Conservation (phyloP, 2,113 vertebrate genomes). For the Ptyas mucosa region DNA sequence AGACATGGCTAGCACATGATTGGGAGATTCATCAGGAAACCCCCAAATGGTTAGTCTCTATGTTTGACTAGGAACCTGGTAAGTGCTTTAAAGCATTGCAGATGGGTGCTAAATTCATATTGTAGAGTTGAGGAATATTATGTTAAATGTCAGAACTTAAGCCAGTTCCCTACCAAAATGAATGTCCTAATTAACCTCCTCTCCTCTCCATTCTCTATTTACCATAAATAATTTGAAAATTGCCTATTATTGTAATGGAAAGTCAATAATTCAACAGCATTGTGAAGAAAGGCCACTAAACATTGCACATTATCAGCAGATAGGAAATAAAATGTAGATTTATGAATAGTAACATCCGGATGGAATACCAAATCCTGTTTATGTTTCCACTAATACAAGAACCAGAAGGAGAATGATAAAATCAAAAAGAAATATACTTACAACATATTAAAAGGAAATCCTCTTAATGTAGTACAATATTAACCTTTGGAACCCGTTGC, state of each 20-base stretch:
- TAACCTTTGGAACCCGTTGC: conserved; percentile 10
- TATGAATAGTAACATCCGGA: conserved; percentile 20
- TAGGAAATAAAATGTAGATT: background rate
- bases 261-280: background rate
- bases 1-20: background rate
- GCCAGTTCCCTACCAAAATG: background rate
- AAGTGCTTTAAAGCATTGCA: background rate
- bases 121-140: background rate
- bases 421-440: conserved; percentile 15
- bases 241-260: background rate
- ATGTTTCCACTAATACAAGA: conserved; percentile 12
- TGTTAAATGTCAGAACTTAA: background rate
- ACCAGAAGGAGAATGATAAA: conserved; percentile 16
- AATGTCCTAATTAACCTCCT: background rate
- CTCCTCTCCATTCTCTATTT: background rate
- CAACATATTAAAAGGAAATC: conserved; percentile 24
- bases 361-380: conserved; percentile 33
- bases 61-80: background rate
- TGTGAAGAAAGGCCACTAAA: background rate
- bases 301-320: background rate
- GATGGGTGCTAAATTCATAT: background rate
- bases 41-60: background rate
- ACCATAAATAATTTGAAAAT: conserved; percentile 13
- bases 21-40: background rate
- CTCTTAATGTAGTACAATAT: conserved; percentile 11